Conservation (phyloP, 2,113 vertebrate genomes). For the Gnathonemus echidnorhynchus region DNA sequence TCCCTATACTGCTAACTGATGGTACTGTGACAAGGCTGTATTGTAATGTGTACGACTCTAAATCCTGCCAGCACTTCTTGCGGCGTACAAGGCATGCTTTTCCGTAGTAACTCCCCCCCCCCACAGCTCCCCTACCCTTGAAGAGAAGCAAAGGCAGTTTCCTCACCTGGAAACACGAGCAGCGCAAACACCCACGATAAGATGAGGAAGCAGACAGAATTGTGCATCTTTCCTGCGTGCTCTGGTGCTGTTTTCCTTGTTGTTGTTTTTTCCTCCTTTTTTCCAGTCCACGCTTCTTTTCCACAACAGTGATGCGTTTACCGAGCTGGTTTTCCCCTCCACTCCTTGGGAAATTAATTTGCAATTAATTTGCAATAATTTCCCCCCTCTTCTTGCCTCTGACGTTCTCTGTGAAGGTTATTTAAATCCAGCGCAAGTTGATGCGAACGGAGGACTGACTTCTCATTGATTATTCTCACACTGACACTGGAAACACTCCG, state of each 20-base stretch:
- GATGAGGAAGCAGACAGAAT: conserved; percentile 56
- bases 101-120: background rate
- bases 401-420: conserved; percentile 33
- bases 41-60: background rate
- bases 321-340: conserved; percentile 20
- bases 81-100: background rate
- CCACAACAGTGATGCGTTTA: conserved; percentile 1
- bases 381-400: conserved; percentile 23
- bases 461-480: conserved; percentile 48
- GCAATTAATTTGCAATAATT: conserved; percentile 29
- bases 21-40: background rate
- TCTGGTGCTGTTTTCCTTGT: conserved; percentile 29
- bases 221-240: conserved; percentile 58
- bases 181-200: conserved; percentile 57
- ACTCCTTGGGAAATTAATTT: conserved; percentile 16
- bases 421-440: conserved; percentile 56
- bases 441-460: conserved; percentile 40
- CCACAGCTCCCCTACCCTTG: background rate
- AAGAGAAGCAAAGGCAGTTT: conserved; percentile 23
- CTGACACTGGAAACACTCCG: conserved; percentile 45
- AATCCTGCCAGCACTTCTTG: conserved; percentile 9
- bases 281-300: conserved; percentile 21
- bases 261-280: conserved; percentile 32
- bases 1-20: background rate
- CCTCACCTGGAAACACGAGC: conserved; percentile 66